Conservation (phyloP, 2,888 invertebrate genomes). For the Tortrix viridana region DNA sequence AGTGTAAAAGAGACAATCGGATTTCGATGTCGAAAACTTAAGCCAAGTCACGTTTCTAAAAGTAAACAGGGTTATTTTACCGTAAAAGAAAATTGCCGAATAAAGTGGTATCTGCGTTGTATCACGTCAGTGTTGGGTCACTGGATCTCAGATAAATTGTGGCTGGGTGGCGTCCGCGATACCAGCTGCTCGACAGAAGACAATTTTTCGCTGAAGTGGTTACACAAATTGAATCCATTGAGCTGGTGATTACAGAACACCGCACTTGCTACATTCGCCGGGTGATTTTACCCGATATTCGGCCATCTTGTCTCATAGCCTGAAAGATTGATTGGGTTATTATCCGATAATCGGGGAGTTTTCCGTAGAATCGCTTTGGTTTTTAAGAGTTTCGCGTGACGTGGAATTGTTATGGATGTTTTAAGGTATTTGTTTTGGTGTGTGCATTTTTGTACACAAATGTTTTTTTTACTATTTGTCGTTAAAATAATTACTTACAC, state of each 20-base stretch:
- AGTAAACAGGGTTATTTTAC: slow-evolving; percentile 28
- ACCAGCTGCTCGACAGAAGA: slow-evolving; percentile 71
- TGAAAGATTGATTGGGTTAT: slow-evolving; percentile 31
- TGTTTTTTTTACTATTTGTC: no score
- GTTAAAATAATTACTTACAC: no score
- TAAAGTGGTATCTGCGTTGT: slow-evolving; percentile 36
- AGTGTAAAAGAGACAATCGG: neutral
- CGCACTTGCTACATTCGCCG: slow-evolving; percentile 45
- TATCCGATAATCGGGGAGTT: slow-evolving; percentile 19
- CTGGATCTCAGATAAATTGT: slow-evolving; percentile 40
- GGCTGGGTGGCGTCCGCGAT: slow-evolving; percentile 48
- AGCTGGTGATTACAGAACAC: slow-evolving; percentile 63
- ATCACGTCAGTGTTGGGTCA: slow-evolving; percentile 25
- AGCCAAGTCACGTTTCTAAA: slow-evolving; percentile 20
- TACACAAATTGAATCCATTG: slow-evolving; percentile 77
- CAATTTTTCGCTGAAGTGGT: slow-evolving; percentile 82
- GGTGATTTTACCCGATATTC: slow-evolving; percentile 28
- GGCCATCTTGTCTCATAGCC: slow-evolving; percentile 32
- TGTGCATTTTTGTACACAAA: no score
- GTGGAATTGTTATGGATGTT: neutral
- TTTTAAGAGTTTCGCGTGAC: neutral
- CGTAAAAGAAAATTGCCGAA: slow-evolving; percentile 47
- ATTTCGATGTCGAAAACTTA: slow-evolving; percentile 6
- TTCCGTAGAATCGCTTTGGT: neutral
- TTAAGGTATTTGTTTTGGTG: no score